These are phyloP conservation scores for Cepaea hortensis DNA, from an alignment of 2,888 invertebrate species.

Conservation along the genomic window DNA sequence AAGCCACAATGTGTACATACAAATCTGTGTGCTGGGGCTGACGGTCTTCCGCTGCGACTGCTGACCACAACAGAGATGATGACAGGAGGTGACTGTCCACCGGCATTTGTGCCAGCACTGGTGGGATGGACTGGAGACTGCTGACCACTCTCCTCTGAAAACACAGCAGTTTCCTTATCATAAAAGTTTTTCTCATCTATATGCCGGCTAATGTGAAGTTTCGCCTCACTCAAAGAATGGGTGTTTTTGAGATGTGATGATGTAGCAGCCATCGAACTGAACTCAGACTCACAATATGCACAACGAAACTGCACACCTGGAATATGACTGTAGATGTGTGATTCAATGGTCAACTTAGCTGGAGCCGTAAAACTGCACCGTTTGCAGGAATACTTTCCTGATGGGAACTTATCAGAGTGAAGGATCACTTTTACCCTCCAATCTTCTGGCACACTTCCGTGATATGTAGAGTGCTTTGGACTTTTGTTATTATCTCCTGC, in stretches of 20 bases:
- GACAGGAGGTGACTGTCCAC: slow-evolving; percentile 44
- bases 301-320: slow-evolving; percentile 58
- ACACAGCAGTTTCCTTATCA: slow-evolving; percentile 45
- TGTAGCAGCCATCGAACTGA: slow-evolving; percentile 55
- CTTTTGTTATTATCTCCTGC: slow-evolving; percentile 17
- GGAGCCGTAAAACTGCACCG: slow-evolving; percentile 55
- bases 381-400: slow-evolving; percentile 53
- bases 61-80: slow-evolving; percentile 54
- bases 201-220: slow-evolving; percentile 56
- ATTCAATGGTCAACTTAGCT: slow-evolving; percentile 55
- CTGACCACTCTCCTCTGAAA: slow-evolving; percentile 29
- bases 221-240: slow-evolving; percentile 54
- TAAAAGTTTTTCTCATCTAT: slow-evolving; percentile 55
- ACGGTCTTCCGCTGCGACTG: neutral
- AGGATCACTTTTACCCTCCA: slow-evolving; percentile 48
- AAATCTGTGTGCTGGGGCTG: slow-evolving; percentile 50
- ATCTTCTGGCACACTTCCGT: slow-evolving; percentile 18
- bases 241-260: slow-evolving; percentile 55
- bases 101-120: neutral
- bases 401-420: slow-evolving; percentile 35
- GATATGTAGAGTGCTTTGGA: slow-evolving; percentile 21
- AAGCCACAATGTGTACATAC: slow-evolving; percentile 63
- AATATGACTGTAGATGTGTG: slow-evolving; percentile 59
- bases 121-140: neutral
- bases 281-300: slow-evolving; percentile 55